These are phyloP conservation scores for Amphimallon solstitiale DNA, from an alignment of 2,888 invertebrate genomes.

Conservation along the genomic window DNA sequence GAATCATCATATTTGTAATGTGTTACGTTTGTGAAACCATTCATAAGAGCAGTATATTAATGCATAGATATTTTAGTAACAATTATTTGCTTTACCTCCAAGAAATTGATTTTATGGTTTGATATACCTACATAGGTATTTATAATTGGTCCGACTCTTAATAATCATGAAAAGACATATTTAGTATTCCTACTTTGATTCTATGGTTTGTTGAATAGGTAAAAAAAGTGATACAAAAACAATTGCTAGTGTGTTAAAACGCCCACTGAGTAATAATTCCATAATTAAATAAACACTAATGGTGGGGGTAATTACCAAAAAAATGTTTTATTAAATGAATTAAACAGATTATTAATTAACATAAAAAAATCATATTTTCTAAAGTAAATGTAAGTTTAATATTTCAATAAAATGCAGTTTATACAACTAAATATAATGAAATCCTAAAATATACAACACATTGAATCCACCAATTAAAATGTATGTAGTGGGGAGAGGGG, in stretches of 20 bases:
- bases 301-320: constrained; percentile 28
- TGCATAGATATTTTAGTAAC: too few species aligned
- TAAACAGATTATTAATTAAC: neutral
- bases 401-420: constrained; percentile 6
- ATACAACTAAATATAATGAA: constrained; percentile 18
- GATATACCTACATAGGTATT: too few species aligned
- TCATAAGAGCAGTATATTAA: too few species aligned
- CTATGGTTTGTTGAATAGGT: neutral
- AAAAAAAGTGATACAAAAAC: constrained; percentile 10
- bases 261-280: constrained; percentile 33
- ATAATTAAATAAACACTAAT: constrained; percentile 37
- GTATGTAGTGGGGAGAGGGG: constrained; percentile 54
- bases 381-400: neutral
- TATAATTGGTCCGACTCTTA: too few species aligned
- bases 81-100: too few species aligned
- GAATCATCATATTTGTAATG: too few species aligned
- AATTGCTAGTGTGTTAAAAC: constrained; percentile 23
- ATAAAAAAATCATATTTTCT: neutral
- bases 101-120: too few species aligned
- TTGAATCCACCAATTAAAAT: constrained; percentile 50
- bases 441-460: constrained; percentile 36
- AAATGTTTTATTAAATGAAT: constrained; percentile 13
- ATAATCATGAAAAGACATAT: too few species aligned
- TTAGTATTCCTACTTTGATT: neutral
- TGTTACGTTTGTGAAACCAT: too few species aligned